phyloP scores from a whole-genome alignment of 2,888 invertebrate genomes.

The Eupeodes luniger region DNA sequence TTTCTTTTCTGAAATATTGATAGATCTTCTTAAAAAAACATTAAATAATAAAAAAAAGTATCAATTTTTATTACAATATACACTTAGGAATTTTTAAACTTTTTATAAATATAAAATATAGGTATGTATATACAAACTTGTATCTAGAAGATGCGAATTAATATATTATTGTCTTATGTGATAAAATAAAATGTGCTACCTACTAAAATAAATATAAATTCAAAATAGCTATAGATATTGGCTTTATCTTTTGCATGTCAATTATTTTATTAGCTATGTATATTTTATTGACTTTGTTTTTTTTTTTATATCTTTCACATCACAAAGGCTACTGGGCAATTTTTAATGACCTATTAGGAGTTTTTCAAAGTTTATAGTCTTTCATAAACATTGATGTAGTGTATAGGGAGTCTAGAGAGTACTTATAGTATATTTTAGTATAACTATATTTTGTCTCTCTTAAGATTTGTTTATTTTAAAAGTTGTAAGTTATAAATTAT shows the following conservation, averaged over 20 bases:
- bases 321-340: slow-evolving; percentile 4
- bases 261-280: not conserved
- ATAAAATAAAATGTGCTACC: slow-evolving; percentile 1
- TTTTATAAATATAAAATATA: not conserved
- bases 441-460: not conserved
- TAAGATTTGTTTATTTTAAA: too few species aligned
- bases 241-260: slow-evolving; percentile 11
- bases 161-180: not conserved
- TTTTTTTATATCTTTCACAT: not conserved
- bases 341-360: not conserved
- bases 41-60: too few species aligned
- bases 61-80: too few species aligned
- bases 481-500: too few species aligned
- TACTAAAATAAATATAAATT: slow-evolving; percentile 1
- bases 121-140: not conserved
- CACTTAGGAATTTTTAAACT: not conserved
- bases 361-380: not conserved
- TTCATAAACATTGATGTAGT: not conserved
- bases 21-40: not conserved
- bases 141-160: not conserved
- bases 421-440: not conserved
- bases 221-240: not conserved
- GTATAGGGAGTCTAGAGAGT: not conserved
- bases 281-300: not conserved
- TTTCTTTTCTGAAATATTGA: not conserved